Evolutionary conservation across 2,113 vertebrate genomes (phyloP).

Genomic region (Rhinopomastus cyanomelas): DNA sequence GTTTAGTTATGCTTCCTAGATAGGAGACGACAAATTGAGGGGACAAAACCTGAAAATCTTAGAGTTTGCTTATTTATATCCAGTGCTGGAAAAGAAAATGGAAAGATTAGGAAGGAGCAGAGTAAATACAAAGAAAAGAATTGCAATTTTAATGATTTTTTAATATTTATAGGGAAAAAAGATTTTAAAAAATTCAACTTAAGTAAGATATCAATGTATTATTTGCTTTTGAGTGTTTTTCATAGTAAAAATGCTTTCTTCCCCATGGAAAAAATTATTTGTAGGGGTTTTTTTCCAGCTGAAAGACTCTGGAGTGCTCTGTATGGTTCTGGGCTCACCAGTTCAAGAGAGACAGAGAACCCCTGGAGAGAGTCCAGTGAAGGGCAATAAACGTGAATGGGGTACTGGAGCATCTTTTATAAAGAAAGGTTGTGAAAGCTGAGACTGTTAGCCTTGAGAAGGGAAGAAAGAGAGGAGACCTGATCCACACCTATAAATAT

Average conservation of each 20-base stretch:
- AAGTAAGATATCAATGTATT: background rate
- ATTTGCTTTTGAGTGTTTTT: background rate
- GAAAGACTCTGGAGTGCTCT: background rate
- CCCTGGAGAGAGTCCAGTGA: too few relatives aligned
- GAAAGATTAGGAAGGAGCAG: background rate
- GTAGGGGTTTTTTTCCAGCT: background rate
- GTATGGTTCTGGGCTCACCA: too few relatives aligned
- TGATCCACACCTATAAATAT: background rate
- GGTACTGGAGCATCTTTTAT: too few relatives aligned
- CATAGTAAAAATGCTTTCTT: background rate
- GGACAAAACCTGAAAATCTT: background rate
- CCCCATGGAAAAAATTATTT: background rate
- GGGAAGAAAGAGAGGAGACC: too few relatives aligned
- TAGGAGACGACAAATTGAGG: background rate
- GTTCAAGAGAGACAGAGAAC: too few relatives aligned
- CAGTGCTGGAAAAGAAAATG: background rate
- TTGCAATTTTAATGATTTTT: background rate
- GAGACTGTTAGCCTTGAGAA: too few relatives aligned
- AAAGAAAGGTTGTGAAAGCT: too few relatives aligned
- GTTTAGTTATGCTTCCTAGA: background rate
- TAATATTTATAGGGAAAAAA: background rate
- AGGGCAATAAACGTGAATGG: too few relatives aligned
- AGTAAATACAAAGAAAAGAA: background rate
- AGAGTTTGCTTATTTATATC: background rate
- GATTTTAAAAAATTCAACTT: background rate